Evolutionary conservation across 2,113 vertebrate species (phyloP), one percentile per base, ranked within the genome.

Genomic region (Trachemys scripta): DNA sequence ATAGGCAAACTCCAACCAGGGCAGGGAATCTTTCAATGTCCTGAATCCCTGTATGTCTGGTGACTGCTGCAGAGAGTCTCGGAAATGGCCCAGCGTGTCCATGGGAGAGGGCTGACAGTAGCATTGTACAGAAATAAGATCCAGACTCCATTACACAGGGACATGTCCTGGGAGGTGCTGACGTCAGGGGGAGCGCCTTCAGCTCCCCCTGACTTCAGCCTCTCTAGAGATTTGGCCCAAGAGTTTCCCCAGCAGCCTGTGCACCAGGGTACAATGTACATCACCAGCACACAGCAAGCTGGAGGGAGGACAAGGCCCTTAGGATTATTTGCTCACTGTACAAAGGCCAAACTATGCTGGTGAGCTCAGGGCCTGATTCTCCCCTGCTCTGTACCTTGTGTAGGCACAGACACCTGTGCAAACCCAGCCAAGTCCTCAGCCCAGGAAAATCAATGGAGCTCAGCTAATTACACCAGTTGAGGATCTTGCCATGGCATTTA

Each of bases 21-120:
- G 0, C 0, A 85, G 65, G 0, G 1, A 12, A 72, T 5, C 45
- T 17, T n/a, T 0, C 4, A 3, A 31, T 0, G 20, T 79, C 47
- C 91, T 75, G 87, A 72, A 5, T 85, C 80, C 78, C 62, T 1
- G 29, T 17, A 50, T 29, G 42, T 8, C 89, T 56, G 92, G 35
- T 47, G 27, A 1, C 8, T 56, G 10, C 82, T 79, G 51, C 80
- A 47, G 89, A 31, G 84, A 82, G 51, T 7, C 47, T 16, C 27
- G 8, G 47, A 75, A 45, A 3, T 65, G 72, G 49, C 49, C 19
- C 65, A 53, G 85, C 81, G 80, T 79, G 19, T 59, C 5, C 35
- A 1, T 0, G 0, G 65, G 88, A 62, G 12, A 65, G 35, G 59
- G 59, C 10, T 62, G 59, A 14, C 91, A 84, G 80, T 27, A 86